Evolutionary conservation across 2,113 vertebrate species (phyloP), one percentile per base, ranked within the genome.

Genomic region (Zosterops lateralis): DNA sequence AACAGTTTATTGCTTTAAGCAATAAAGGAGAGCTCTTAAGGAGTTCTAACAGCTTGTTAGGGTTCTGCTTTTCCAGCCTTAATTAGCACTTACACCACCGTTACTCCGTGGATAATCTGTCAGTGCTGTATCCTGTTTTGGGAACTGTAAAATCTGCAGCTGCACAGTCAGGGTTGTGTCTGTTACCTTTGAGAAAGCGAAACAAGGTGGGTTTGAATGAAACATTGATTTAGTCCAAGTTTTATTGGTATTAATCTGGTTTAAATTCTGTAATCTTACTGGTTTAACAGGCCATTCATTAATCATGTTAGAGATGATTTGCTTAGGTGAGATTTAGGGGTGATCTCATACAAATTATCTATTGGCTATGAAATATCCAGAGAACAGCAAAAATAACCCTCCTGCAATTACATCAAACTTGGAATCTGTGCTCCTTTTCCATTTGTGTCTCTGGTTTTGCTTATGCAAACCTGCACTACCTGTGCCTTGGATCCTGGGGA

Each of bases 401-500:
- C 9, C 14, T 5, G 4, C 16, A 22, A 45, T 13, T 65, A 7
- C 17, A 31, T 36, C 44, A 28, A 2, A 12, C 9, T 51, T 67
- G 60, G 31, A 86, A 6, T 44, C 47, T 26, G 13, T 14, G 31
- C 25, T 66, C 64, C 20, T 25, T 38, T 42, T 34, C 32, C 38
- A 0, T 17, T 2, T 7, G 62, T 29, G 51, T 21, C 14, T 28
- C 36, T 28, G 42, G 14, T 47, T 85, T 73, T 36, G 28, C 9
- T 62, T 3, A 3, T 3, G 18, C 66, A 61, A 74, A 44, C 48
- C 14, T 15, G 45, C 25, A 26, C n/a, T 47, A 7, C 29, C 25
- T 24, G 20, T 0, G 14, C 2, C 3, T 28, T 28, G 51, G 57
- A 3, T 12, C 4, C 0, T 31, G 70, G 62, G 40, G 14, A 68